Conservation (phyloP, 2,888 invertebrate species). For the Eupeodes luniger region DNA sequence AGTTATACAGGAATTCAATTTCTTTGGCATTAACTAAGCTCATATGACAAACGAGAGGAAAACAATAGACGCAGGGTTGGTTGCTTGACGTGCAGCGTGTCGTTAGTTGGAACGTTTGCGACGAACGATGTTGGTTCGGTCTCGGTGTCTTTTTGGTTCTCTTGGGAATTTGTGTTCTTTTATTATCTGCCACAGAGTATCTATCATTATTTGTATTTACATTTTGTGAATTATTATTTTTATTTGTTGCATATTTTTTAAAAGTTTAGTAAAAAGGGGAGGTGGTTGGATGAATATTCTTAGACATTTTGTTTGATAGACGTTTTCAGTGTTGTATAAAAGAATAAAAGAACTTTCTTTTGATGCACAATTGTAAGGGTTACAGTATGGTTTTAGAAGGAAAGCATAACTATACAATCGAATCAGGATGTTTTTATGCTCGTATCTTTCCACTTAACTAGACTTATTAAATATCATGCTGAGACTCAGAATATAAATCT, state of each 20-base stretch:
- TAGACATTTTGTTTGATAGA: neutral
- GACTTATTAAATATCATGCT: too few relatives aligned
- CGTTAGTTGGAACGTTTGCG: constrained; percentile 15
- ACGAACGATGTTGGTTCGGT: constrained; percentile 1
- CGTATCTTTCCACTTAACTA: too few relatives aligned
- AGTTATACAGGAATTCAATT: constrained; percentile 71
- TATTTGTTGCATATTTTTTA: constrained; percentile 67
- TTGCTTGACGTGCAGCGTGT: constrained; percentile 14
- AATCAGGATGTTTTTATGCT: too few relatives aligned
- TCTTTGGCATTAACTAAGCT: constrained; percentile 50
- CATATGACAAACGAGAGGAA: constrained; percentile 49
- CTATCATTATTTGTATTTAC: constrained; percentile 61
- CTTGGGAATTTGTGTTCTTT: constrained; percentile 67
- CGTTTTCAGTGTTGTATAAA: neutral
- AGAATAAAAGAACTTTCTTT: too few relatives aligned
- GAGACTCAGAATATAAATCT: too few relatives aligned
- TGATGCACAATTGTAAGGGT: too few relatives aligned
- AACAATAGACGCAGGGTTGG: constrained; percentile 65
- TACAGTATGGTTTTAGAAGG: neutral
- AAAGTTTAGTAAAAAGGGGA: constrained; percentile 7
- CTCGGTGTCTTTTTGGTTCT: constrained; percentile 23
- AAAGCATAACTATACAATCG: too few relatives aligned
- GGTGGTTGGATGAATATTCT: neutral
- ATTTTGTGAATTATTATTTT: constrained; percentile 63
- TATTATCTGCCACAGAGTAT: constrained; percentile 70